A percentile compares a stretch with the other conserved stretches of the same genome.
Evolutionary conservation across 2,113 vertebrate species (phyloP).

Genomic region (Stegostoma tigrinum): DNA sequence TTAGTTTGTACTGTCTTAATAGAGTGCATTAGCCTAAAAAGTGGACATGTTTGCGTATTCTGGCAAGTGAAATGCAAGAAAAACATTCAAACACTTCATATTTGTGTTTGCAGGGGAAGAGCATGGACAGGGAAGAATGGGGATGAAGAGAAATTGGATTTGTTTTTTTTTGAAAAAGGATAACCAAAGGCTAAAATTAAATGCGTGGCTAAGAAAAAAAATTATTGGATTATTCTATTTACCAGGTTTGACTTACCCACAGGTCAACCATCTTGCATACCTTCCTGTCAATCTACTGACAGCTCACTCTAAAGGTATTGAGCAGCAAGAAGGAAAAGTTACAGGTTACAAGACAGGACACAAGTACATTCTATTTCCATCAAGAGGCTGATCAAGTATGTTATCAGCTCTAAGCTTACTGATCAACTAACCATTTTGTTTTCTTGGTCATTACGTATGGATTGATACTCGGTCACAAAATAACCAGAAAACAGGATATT

Average conservation of each 20-base stretch:
- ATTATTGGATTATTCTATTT: not conserved
- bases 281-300: constrained; percentile 29
- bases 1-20: not conserved
- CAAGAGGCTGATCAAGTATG: not conserved
- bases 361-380: not conserved
- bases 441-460: not conserved
- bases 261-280: not conserved
- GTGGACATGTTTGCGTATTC: not conserved
- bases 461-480: not conserved
- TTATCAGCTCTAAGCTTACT: too few relatives aligned
- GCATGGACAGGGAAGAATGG: not conserved
- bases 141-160: not conserved
- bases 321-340: not conserved
- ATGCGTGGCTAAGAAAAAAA: not conserved
- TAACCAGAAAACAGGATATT: not conserved
- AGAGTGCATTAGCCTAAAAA: not conserved
- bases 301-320: not conserved
- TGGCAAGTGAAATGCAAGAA: not conserved
- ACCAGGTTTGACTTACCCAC: not conserved
- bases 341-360: not conserved
- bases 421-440: not conserved
- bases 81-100: not conserved
- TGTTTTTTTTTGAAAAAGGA: not conserved
- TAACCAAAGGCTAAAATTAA: not conserved
- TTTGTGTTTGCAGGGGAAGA: too few relatives aligned